phyloP scores from a whole-genome alignment of 1,140 invertebrate genomes.

The Sweltsa coloradensis region DNA sequence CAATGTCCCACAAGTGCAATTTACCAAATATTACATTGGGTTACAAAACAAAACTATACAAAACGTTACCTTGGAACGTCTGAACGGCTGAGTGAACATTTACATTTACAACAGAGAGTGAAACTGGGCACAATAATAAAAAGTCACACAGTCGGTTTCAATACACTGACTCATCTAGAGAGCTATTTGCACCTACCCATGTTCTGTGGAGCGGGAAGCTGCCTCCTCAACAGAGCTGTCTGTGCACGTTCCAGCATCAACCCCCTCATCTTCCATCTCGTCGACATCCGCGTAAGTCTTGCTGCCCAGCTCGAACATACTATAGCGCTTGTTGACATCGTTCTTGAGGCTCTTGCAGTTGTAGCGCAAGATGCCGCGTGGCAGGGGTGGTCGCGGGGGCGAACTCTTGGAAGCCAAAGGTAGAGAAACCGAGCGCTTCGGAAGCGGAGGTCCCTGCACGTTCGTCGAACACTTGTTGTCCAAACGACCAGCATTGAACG shows the following conservation, averaged over 20 bases:
- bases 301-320: conserved; percentile 58
- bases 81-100: not conserved
- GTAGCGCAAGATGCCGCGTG: conserved; percentile 50
- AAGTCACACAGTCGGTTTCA: no score
- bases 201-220: no score
- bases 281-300: conserved; percentile 5
- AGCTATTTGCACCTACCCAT: no score
- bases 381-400: conserved; percentile 55
- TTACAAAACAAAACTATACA: no score
- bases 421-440: conserved; percentile 50
- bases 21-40: no score
- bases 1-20: no score
- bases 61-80: no score
- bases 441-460: conserved; percentile 36
- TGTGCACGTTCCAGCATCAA: conserved; percentile 31
- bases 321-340: conserved; percentile 51
- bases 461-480: conserved; percentile 24
- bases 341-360: conserved; percentile 36
- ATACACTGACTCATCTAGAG: no score
- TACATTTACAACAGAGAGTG: not conserved
- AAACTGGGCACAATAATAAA: no score
- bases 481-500: no score
- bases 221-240: conserved; percentile 12
- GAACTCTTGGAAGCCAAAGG: conserved; percentile 33
- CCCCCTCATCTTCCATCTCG: conserved; percentile 23